A percentile compares a stretch with the other conserved stretches of the same genome.
phyloP scores from a whole-genome alignment of 2,797 vertebrate species.

The Gastrophryne carolinensis region DNA sequence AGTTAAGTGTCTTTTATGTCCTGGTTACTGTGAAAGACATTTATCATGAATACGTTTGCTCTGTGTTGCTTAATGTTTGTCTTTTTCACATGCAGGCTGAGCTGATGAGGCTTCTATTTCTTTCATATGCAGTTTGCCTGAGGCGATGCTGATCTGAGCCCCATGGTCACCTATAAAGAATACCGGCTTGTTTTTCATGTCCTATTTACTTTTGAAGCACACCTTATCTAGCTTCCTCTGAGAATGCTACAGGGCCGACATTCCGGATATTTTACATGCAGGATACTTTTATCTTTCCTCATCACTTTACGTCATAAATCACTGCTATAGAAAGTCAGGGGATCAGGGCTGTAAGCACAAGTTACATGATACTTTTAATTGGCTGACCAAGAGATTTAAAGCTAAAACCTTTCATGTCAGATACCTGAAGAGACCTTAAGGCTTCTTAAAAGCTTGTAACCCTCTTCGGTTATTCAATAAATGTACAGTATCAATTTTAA shows the following conservation, averaged over 20 bases:
- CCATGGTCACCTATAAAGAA: slow-evolving; percentile 14
- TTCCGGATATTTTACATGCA: slow-evolving; percentile 37
- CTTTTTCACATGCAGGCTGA: background rate
- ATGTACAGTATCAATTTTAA: too few species aligned
- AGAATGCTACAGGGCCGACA: background rate
- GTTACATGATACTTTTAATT: too few species aligned
- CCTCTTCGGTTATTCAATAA: too few species aligned
- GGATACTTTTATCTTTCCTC: slow-evolving; percentile 37
- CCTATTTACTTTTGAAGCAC: slow-evolving; percentile 32
- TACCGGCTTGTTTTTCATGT: slow-evolving; percentile 45
- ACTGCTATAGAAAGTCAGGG: too few species aligned
- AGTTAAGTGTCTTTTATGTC: background rate
- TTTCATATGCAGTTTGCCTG: background rate
- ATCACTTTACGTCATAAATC: slow-evolving; percentile 16
- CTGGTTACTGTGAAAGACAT: background rate
- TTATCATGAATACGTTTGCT: background rate
- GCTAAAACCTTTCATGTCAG: too few species aligned
- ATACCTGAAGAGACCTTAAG: too few species aligned
- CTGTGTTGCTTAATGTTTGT: background rate
- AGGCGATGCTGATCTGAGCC: slow-evolving; percentile 8
- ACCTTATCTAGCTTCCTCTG: slow-evolving; percentile 31
- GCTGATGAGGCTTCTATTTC: background rate
- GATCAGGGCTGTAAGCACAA: too few species aligned
- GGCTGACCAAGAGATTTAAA: too few species aligned
- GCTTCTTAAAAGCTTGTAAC: too few species aligned